A percentile compares a stretch with the other conserved stretches of the same genome.
Evolutionary conservation across 1,140 invertebrate species (phyloP).

Genomic region (Apocrypta bakeri): DNA sequence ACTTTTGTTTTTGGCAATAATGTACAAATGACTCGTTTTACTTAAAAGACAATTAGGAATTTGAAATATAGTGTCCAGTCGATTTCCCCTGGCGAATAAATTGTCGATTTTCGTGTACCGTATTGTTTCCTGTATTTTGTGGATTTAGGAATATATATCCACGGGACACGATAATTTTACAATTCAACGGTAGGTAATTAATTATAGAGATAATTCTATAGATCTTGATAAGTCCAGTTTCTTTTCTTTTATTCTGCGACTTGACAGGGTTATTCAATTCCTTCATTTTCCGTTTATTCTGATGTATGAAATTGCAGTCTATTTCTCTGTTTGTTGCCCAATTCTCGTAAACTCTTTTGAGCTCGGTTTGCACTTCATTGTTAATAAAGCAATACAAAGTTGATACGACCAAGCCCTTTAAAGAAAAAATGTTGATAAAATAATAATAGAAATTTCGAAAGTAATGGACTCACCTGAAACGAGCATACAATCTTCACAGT

Average conservation of each 20-base stretch:
- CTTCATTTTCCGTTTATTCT: neutral
- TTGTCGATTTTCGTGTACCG: too few relatives aligned
- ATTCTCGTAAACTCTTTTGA: neutral
- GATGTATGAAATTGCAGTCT: slow-evolving; percentile 1
- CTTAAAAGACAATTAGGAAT: too few relatives aligned
- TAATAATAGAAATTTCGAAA: neutral
- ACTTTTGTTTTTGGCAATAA: too few relatives aligned
- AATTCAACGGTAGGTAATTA: neutral
- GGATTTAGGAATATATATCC: too few relatives aligned
- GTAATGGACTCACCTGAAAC: slow-evolving; percentile 8
- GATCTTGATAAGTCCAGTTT: neutral
- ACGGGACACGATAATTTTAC: too few relatives aligned
- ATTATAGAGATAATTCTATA: neutral
- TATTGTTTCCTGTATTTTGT: too few relatives aligned
- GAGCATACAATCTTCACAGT: neutral
- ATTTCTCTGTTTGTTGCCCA: slow-evolving; percentile 25
- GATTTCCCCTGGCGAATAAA: too few relatives aligned
- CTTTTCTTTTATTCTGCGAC: neutral
- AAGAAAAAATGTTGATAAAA: neutral
- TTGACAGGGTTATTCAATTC: neutral
- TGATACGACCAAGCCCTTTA: neutral
- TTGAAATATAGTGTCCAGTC: too few relatives aligned
- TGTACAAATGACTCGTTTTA: too few relatives aligned
- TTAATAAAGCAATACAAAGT: slow-evolving; percentile 31
- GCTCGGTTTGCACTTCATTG: neutral